Conservation (phyloP, 2,888 invertebrate species). For the Labia minor region DNA sequence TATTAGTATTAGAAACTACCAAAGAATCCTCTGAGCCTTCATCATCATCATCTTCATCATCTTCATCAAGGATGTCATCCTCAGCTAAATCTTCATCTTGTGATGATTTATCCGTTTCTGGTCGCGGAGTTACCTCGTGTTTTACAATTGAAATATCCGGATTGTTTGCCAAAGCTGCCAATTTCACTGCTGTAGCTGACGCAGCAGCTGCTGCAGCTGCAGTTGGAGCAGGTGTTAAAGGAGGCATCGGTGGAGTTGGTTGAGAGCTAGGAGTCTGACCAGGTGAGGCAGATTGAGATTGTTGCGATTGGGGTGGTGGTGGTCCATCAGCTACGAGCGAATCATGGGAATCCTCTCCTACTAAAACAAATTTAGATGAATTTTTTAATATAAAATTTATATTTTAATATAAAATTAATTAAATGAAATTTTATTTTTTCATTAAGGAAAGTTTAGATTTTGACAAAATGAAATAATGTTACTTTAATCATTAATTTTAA, state of each 20-base stretch:
- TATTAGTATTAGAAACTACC: background rate
- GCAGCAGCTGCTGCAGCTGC: constrained; percentile 32
- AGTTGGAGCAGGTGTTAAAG: constrained; percentile 32
- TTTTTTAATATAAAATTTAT: too few species aligned
- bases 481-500: too few species aligned
- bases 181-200: constrained; percentile 31
- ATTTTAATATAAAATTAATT: too few species aligned
- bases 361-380: too few species aligned
- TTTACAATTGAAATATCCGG: constrained; percentile 51
- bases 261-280: constrained; percentile 35
- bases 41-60: background rate
- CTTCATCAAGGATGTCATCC: background rate
- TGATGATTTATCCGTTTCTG: background rate
- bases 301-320: background rate
- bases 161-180: constrained; percentile 42
- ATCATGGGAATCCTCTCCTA: background rate
- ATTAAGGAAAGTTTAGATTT: too few species aligned
- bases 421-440: too few species aligned
- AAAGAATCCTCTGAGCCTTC: background rate
- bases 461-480: too few species aligned
- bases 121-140: constrained; percentile 41
- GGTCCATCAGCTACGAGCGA: background rate
- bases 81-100: background rate
- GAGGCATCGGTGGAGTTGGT: constrained; percentile 39
- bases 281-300: background rate